Evolutionary conservation across 92 coral and sea anemone genomes (phyloP), one percentile per base, ranked within the genome.

Genomic region (Bergia sp.): DNA sequence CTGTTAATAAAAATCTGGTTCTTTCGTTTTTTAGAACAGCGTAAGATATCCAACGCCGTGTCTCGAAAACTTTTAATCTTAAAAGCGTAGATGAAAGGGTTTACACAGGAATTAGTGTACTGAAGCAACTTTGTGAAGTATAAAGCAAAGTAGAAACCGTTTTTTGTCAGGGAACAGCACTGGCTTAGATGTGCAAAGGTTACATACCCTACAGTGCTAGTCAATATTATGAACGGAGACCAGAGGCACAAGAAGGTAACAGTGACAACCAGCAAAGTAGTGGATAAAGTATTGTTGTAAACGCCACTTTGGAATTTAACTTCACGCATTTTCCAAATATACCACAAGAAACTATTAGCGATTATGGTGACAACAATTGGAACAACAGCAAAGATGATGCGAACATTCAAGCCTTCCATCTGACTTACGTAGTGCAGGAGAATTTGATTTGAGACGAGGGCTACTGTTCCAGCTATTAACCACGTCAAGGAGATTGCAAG

Each of bases 401-500:
- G 81, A 77, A 77, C 37, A 21, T 43, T 77, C 61, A 43, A 58
- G 12, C 12, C 81, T 43, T 43, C 81, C 40, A 29, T 23, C 3
- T 23, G 10, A 43, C 81, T 29, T 40, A 43, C 20, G 10, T 29
- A 38, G 12, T 77, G 5, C 10, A 11, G 58, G 37, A 77, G 29
- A 43, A 77, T 21, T 36, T 15, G 7, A 44, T 23, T 23, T 11
- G 82, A 79, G 3, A 29, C 65, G 16, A 79, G 50, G 21, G 82
- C 82, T 20, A 37, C 39, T 79, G 53, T 44, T n/a, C 1, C 0
- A 23, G 64, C 82, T 5, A 79, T 4, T 12, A 45, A 0, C 82
- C 82, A 79, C 0, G 82, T 79, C 16, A 79, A 66, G 8, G 65
- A 47, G 65, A 79, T 79, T 37, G 82, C 64, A 37, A 79, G 21